A percentile compares a stretch with the other conserved stretches of the same genome.
Evolutionary conservation across 2,797 vertebrate genomes (phyloP).

Genomic region (Catamblyrhynchus diadema): DNA sequence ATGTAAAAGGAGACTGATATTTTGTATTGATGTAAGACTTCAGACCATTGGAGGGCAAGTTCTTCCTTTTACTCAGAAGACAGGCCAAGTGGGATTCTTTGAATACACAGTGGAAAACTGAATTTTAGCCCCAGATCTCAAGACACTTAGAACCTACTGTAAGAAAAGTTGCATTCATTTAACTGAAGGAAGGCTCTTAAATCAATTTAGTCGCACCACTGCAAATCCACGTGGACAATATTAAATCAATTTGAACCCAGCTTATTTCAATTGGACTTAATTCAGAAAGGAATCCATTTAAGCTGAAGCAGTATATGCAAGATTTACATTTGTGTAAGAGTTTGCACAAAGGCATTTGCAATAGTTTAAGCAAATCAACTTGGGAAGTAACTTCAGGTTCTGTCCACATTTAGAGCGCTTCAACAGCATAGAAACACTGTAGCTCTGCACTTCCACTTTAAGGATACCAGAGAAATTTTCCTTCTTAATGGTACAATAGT

Average conservation of each 20-base stretch:
- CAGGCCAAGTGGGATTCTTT: neutral
- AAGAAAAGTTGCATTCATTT: neutral
- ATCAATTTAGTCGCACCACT: conserved; percentile 9
- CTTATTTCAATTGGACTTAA: conserved; percentile 29
- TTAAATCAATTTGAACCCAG: conserved; percentile 30
- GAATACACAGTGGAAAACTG: neutral
- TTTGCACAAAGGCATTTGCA: neutral
- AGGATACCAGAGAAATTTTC: neutral
- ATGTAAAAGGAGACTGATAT: neutral
- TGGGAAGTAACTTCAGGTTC: neutral
- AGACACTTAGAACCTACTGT: neutral
- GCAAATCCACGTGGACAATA: conserved; percentile 1
- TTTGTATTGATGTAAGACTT: neutral
- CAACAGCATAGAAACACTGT: neutral
- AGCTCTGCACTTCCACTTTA: neutral
- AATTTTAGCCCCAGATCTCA: neutral
- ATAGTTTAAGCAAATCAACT: neutral
- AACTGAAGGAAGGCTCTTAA: neutral
- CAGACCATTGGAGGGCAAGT: neutral
- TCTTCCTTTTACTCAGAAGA: neutral
- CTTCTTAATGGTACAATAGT: neutral
- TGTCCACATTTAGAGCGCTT: neutral
- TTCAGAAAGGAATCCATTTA: conserved; percentile 43
- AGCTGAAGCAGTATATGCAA: neutral
- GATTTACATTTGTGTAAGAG: neutral